Base-by-base conservation (phyloP, 1,140 invertebrate genomes). In the Mesaphorura yosii region DNA sequence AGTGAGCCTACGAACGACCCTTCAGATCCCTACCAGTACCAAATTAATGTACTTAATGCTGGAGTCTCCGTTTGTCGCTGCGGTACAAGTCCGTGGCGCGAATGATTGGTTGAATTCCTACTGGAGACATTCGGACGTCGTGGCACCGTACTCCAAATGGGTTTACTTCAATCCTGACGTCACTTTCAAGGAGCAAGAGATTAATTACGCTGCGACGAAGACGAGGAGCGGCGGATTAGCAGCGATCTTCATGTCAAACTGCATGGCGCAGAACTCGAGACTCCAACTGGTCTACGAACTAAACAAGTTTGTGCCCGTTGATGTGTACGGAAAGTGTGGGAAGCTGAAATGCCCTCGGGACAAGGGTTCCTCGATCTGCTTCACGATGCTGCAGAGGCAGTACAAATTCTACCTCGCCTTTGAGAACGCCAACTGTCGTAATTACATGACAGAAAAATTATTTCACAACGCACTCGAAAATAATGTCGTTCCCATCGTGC, bases 381-480 rank as follows among this genome's bases (percentile, higher is more conserved):
- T 90, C 64, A 80, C 88, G 28, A 83, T 91, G 76, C 76, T 98
- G 14, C 83, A 90, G 64, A 81, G 76, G 45, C 85, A 93, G 42
- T 97, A 97, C 72, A 97, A 97, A 69, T 97, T 98, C 53, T 97
- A 97, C 69, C 74, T 97, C 27, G 86, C 92, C 0, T 97, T 97
- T 66, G 90, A 95, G 71, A 97, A 96, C 70, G 91, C 89, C 0
- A 90, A 95, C 64, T 96, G 93, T 68, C 77, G 80, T 45, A 90
- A 96, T 70, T 97, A 97, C 67, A 87, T 95, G 40, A 96, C 91
- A 0, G 92, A 96, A 68, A 97, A 97, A 67, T 91, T 95, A 67
- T 95, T 88, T 66, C 83, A 89, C 28, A 93, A 93, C 67, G 88
- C 86, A 41, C 72, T 93, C 22, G 78, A 81, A 4, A 48, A 54